phyloP scores from a whole-genome alignment of 1,140 invertebrate genomes.

The Gerris buenoi region DNA sequence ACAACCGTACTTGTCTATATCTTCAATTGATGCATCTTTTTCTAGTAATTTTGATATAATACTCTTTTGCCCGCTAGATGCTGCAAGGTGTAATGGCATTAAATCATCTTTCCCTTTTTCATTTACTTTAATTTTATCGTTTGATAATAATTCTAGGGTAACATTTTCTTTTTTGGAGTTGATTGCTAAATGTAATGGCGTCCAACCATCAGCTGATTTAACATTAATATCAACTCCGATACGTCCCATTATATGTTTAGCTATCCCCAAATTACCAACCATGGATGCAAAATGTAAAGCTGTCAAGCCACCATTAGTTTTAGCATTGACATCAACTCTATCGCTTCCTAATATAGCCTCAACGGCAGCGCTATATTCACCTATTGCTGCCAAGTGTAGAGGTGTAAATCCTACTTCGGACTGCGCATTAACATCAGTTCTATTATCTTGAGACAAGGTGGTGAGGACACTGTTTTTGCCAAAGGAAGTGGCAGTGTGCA shows the following conservation, averaged over 20 bases:
- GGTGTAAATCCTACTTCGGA: neutral
- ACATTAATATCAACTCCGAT: neutral
- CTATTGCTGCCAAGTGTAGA: neutral
- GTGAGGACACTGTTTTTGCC: neutral
- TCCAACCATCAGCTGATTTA: neutral
- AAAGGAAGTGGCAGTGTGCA: neutral
- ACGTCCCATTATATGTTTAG: neutral
- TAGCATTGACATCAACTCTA: neutral
- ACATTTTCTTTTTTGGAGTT: neutral
- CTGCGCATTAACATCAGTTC: neutral
- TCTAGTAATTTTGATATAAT: too few relatives aligned
- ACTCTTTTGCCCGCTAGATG: too few relatives aligned
- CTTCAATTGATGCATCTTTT: too few relatives aligned
- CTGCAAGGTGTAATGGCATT: too few relatives aligned
- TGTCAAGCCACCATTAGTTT: neutral
- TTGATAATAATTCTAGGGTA: neutral
- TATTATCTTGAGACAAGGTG: neutral
- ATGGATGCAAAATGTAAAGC: neutral
- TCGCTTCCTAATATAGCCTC: neutral
- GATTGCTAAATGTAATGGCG: neutral
- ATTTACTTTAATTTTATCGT: too few relatives aligned
- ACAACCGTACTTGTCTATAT: neutral
- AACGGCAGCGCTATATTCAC: neutral
- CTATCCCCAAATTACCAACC: neutral
- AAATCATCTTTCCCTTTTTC: too few relatives aligned